These are phyloP conservation scores for Bruchidius siliquastri DNA, from an alignment of 2,888 invertebrate genomes.

Conservation along the genomic window DNA sequence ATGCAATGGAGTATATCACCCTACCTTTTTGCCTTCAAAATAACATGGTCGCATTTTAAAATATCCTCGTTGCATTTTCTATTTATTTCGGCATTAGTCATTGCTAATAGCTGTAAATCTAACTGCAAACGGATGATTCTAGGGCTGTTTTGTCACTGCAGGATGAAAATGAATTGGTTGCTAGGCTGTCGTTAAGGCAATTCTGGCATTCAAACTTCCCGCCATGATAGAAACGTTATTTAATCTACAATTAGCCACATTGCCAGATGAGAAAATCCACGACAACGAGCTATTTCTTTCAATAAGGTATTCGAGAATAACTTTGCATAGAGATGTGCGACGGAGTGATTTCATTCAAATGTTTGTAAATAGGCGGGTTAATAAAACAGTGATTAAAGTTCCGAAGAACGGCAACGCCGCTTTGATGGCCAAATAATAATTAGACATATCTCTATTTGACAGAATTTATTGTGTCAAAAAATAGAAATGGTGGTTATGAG, in stretches of 20 bases:
- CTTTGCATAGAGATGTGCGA: too few species aligned
- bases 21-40: conserved; percentile 19
- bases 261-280: too few species aligned
- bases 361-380: too few species aligned
- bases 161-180: background rate
- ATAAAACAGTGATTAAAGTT: too few species aligned
- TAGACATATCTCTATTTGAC: too few species aligned
- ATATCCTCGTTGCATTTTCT: background rate
- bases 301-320: too few species aligned
- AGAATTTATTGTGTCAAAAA: background rate
- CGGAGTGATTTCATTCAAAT: too few species aligned
- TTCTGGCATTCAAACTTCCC: conserved; percentile 11
- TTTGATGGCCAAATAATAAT: background rate
- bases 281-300: too few species aligned
- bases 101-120: background rate
- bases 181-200: conserved; percentile 2
- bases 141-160: background rate
- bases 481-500: background rate
- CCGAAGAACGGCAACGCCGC: too few species aligned
- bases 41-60: conserved; percentile 11
- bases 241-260: too few species aligned
- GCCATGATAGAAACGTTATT: conserved; percentile 3
- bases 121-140: background rate
- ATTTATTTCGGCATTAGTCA: background rate
- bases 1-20: background rate